Conservation (phyloP, 2,113 vertebrate species). For the Erpornis zantholeuca region DNA sequence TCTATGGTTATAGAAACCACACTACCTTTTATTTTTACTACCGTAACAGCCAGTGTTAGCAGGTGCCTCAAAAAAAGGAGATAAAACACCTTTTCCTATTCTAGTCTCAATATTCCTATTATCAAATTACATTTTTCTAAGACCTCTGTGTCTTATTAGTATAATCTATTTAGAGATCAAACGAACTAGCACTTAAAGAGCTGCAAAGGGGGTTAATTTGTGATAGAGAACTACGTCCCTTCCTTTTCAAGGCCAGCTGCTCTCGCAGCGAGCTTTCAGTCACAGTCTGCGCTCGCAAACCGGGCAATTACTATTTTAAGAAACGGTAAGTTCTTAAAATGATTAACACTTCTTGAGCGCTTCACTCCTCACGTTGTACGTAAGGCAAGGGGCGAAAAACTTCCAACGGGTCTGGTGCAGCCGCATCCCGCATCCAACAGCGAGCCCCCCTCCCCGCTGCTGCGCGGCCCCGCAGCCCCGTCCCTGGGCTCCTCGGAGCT, state of each 20-base stretch:
- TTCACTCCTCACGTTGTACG: background rate
- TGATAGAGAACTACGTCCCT: rapidly evolving
- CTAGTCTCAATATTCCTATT: background rate
- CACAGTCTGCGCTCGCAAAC: background rate
- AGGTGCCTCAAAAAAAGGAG: background rate
- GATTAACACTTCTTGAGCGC: background rate
- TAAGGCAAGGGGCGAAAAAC: background rate
- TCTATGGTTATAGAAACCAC: background rate
- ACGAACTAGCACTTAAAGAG: background rate
- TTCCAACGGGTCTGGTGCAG: rapidly evolving
- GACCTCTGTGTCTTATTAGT: background rate
- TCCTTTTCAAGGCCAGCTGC: background rate
- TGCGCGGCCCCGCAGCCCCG: too few relatives aligned
- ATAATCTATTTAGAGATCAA: background rate
- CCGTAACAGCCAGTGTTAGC: background rate
- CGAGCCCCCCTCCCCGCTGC: background rate
- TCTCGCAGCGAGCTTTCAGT: background rate
- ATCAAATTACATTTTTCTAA: background rate
- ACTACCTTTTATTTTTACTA: background rate
- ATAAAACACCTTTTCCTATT: background rate
- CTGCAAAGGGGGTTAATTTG: background rate
- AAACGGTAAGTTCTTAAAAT: background rate
- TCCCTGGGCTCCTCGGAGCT: too few relatives aligned
- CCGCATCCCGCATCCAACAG: background rate
- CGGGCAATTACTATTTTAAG: background rate